phyloP scores from a whole-genome alignment of 1,140 invertebrate genomes.

The Drosophila kohkoa region DNA sequence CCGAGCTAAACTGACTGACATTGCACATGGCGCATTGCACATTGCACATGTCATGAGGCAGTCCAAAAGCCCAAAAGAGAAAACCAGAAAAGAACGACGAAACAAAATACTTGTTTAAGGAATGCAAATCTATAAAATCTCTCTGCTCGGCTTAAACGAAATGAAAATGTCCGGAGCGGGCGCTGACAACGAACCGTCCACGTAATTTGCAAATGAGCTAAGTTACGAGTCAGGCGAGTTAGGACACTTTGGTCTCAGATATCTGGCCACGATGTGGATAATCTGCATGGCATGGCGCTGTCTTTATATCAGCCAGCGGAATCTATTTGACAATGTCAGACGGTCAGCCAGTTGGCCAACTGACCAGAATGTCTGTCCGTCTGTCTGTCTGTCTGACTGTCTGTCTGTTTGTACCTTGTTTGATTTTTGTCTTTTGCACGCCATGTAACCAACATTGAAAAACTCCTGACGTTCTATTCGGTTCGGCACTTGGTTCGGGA shows the following conservation, averaged over 20 bases:
- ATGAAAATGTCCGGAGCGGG: constrained; percentile 68
- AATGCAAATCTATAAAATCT: constrained; percentile 77
- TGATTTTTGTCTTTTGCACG: constrained; percentile 52
- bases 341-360: not conserved
- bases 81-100: not conserved
- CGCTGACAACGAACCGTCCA: constrained; percentile 68
- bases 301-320: constrained; percentile 73
- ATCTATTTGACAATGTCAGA: constrained; percentile 76
- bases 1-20: constrained; percentile 5
- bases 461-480: constrained; percentile 10
- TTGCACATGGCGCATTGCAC: constrained; percentile 39
- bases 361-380: constrained; percentile 16
- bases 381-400: constrained; percentile 10
- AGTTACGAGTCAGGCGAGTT: constrained; percentile 27
- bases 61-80: constrained; percentile 15
- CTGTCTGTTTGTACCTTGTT: constrained; percentile 13
- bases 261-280: constrained; percentile 57
- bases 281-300: constrained; percentile 51
- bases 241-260: constrained; percentile 41
- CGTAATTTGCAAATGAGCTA: constrained; percentile 67
- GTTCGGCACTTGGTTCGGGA: not conserved
- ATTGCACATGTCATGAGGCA: constrained; percentile 46
- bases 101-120: constrained; percentile 22
- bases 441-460: constrained; percentile 30
- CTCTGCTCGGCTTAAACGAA: constrained; percentile 45